Evolutionary conservation across 2,797 vertebrate genomes (phyloP).

Genomic region (Gobionotothen gibberifrons): DNA sequence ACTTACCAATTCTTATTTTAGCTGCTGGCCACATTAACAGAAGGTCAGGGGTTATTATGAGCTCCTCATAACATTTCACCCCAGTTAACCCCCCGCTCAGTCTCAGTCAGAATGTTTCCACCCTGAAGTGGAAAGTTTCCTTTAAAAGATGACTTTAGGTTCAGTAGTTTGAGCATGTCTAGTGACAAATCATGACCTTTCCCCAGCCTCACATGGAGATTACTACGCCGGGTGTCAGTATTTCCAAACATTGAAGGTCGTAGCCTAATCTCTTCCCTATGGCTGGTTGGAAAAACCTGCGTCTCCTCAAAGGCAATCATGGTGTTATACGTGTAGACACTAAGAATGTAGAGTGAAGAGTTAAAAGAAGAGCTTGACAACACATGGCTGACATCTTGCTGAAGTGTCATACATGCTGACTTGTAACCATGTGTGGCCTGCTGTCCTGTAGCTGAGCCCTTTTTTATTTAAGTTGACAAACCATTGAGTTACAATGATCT

Average conservation of each 20-base stretch:
- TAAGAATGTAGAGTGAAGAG: neutral
- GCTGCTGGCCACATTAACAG: neutral
- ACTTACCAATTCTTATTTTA: constrained; percentile 1
- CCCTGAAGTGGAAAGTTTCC: constrained; percentile 44
- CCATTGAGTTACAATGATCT: neutral
- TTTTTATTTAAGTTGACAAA: neutral
- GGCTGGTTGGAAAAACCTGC: neutral
- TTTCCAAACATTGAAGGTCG: constrained; percentile 39
- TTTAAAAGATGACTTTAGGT: constrained; percentile 28
- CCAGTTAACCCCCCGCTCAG: constrained; percentile 8
- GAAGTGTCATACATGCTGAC: neutral
- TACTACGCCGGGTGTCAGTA: constrained; percentile 9
- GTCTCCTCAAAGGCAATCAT: neutral
- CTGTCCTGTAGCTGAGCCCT: neutral
- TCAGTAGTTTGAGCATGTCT: constrained; percentile 39
- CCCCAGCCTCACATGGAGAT: constrained; percentile 31
- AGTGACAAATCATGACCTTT: constrained; percentile 33
- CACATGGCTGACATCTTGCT: neutral
- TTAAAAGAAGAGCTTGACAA: neutral
- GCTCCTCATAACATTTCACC: constrained; percentile 25
- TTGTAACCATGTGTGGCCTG: neutral
- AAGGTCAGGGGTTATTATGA: constrained; percentile 13
- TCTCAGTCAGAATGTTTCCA: constrained; percentile 30
- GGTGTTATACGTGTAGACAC: neutral
- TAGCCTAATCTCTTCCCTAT: neutral